These are phyloP conservation scores for Macrosoma leucophasiata DNA, from an alignment of 2,888 invertebrate genomes.

Conservation along the genomic window DNA sequence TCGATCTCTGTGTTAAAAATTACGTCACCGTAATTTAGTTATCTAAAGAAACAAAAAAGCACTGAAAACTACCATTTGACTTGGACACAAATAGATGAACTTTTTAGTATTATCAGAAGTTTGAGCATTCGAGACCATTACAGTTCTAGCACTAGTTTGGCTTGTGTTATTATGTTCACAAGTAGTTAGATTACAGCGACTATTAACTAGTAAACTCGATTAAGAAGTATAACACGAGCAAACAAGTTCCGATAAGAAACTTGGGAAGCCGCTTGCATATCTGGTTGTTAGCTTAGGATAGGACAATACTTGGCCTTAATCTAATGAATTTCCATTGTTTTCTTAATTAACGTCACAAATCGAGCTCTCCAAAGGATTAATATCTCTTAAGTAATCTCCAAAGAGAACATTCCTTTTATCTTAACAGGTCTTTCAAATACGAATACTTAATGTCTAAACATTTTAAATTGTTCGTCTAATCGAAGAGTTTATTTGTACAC, in stretches of 20 bases:
- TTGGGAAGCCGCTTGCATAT: constrained; percentile 44
- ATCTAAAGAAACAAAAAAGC: too few relatives aligned
- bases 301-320: constrained; percentile 55
- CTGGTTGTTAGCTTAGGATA: constrained; percentile 40
- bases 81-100: too few relatives aligned
- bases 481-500: constrained; percentile 44
- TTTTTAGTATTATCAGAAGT: too few relatives aligned
- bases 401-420: too few relatives aligned
- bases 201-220: constrained; percentile 32
- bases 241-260: constrained; percentile 48
- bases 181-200: constrained; percentile 32
- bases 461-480: constrained; percentile 44
- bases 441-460: constrained; percentile 39
- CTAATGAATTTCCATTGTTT: constrained; percentile 53
- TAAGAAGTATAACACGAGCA: constrained; percentile 41
- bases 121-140: too few relatives aligned
- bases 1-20: too few relatives aligned
- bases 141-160: too few relatives aligned
- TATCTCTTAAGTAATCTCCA: constrained; percentile 6
- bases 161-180: too few relatives aligned
- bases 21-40: too few relatives aligned
- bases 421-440: too few relatives aligned
- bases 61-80: too few relatives aligned
- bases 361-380: constrained; percentile 22
- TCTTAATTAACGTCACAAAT: constrained; percentile 61